Evolutionary conservation across 2,797 vertebrate species (phyloP).

Genomic region (Myotis findleyi): DNA sequence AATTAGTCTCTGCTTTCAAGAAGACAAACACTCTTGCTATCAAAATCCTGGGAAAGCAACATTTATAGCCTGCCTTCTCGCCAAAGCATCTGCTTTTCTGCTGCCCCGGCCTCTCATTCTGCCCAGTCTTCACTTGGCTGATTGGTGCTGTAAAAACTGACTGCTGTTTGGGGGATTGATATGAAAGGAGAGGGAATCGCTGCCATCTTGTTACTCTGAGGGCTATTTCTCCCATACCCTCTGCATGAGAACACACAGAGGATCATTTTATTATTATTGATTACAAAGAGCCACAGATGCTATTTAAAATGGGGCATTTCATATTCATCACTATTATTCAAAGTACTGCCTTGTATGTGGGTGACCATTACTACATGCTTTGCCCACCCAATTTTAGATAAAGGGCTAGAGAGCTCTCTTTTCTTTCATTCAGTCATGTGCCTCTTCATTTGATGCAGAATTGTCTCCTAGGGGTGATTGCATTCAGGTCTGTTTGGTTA

Average conservation of each 20-base stretch:
- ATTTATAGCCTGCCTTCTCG: conserved; percentile 25
- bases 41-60: conserved; percentile 69
- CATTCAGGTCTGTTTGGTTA: background rate
- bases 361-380: background rate
- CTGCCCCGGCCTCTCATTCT: background rate
- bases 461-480: background rate
- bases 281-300: conserved; percentile 45
- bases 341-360: background rate
- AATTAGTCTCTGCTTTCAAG: conserved; percentile 79
- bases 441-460: conserved; percentile 41
- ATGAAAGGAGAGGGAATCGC: background rate
- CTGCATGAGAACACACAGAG: background rate
- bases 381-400: conserved; percentile 23
- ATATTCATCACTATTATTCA: background rate
- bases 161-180: background rate
- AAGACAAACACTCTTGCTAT: conserved; percentile 69
- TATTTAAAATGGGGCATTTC: conserved; percentile 39
- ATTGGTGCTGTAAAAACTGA: conserved; percentile 6
- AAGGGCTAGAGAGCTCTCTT: background rate
- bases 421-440: background rate
- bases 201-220: background rate
- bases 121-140: background rate
- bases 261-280: conserved; percentile 3
- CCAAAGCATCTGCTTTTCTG: conserved; percentile 63
- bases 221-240: background rate